Percentiles rank a stretch among this genome's conserved stretches.
Conservation (phyloP, 2,888 invertebrate genomes). For the Coenonympha glycerion region DNA sequence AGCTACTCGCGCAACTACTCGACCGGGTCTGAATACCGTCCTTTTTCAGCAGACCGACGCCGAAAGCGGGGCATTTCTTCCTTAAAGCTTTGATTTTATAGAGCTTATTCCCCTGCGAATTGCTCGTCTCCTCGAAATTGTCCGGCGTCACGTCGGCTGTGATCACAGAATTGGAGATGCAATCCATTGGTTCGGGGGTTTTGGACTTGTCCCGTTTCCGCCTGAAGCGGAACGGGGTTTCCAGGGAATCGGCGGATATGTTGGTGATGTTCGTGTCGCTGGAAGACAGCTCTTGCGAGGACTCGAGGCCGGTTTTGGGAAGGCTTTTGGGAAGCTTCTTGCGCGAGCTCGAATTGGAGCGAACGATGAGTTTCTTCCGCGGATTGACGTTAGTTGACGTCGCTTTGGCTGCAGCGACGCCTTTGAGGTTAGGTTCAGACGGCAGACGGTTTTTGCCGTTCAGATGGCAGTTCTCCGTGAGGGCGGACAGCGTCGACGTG, state of each 20-base stretch:
- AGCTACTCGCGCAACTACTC: constrained; percentile 59
- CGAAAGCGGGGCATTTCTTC: constrained; percentile 65
- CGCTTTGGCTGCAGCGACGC: constrained; percentile 40
- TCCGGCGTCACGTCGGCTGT: constrained; percentile 66
- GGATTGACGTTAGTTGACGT: constrained; percentile 41
- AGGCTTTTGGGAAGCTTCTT: constrained; percentile 61
- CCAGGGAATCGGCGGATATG: constrained; percentile 66
- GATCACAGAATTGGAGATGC: constrained; percentile 57
- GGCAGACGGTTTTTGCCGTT: constrained; percentile 65
- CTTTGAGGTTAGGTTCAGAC: constrained; percentile 60
- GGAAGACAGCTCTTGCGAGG: constrained; percentile 64
- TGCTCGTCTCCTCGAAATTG: constrained; percentile 62
- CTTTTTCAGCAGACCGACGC: constrained; percentile 60
- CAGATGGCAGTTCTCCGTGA: constrained; percentile 67
- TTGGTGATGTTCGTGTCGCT: constrained; percentile 71
- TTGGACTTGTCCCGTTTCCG: constrained; percentile 66
- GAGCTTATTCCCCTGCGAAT: constrained; percentile 69
- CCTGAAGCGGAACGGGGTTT: constrained; percentile 63
- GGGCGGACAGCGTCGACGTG: constrained; percentile 60
- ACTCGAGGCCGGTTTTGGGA: constrained; percentile 49
- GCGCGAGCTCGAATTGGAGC: constrained; percentile 61
- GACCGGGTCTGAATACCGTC: constrained; percentile 68
- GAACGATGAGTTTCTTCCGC: constrained; percentile 62
- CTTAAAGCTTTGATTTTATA: constrained; percentile 70
- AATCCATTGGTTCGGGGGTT: constrained; percentile 70